Conservation (phyloP, 2,113 vertebrate species). For the Pogona vitticeps region DNA sequence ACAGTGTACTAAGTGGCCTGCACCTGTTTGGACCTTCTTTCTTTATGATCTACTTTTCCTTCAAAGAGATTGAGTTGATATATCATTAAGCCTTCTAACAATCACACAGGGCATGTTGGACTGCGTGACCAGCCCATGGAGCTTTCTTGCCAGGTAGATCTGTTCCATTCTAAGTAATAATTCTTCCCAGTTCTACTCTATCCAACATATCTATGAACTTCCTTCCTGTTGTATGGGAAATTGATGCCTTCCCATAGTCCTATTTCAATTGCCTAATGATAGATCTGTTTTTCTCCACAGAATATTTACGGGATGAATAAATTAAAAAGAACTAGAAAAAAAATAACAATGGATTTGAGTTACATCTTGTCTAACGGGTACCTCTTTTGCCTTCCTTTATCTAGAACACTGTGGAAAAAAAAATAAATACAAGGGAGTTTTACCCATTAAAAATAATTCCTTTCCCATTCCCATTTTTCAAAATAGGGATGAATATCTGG, state of each 20-base stretch:
- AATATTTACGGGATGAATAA: background rate
- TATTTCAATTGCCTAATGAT: background rate
- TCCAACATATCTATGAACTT: background rate
- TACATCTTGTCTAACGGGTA: background rate
- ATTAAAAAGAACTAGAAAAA: background rate
- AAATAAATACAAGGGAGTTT: no score
- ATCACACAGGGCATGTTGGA: background rate
- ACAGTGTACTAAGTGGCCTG: background rate
- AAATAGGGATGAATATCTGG: background rate
- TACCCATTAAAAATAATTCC: background rate
- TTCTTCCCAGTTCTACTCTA: background rate
- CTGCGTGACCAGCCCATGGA: background rate
- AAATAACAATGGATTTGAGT: background rate
- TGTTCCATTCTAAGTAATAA: no score
- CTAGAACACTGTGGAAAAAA: no score
- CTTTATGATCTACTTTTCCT: background rate
- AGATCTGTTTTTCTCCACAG: background rate
- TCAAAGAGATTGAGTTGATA: background rate
- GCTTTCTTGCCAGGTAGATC: background rate
- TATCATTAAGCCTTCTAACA: background rate
- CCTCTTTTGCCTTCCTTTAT: background rate
- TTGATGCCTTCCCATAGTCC: background rate
- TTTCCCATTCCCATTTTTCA: background rate
- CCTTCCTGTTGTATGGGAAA: background rate
- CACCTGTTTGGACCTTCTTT: no score